These are phyloP conservation scores for Bombyx mandarina DNA, from an alignment of 1,140 invertebrate species.

Conservation along the genomic window DNA sequence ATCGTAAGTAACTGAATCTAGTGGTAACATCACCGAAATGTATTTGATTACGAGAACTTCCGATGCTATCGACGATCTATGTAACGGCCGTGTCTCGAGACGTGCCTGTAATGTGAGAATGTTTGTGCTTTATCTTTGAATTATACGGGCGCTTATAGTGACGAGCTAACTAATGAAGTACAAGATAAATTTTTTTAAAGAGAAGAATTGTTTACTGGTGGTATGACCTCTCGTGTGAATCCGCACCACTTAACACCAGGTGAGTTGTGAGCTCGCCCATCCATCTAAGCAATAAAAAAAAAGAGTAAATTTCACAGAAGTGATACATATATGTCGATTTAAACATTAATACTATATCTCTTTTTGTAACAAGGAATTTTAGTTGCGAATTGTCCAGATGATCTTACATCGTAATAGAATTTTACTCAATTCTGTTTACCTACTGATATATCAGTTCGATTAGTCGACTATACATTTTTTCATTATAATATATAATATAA, in stretches of 20 bases:
- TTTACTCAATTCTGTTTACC: no score
- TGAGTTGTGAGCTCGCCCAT: no score
- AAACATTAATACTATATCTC: not conserved
- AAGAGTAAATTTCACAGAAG: not conserved
- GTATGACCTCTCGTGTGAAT: no score
- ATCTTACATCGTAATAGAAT: not conserved
- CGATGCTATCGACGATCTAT: slow-evolving; percentile 23
- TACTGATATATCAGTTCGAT: no score
- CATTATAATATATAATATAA: no score
- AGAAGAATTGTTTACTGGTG: no score
- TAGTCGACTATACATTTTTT: no score
- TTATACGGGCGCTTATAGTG: slow-evolving; percentile 21
- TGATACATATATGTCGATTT: not conserved
- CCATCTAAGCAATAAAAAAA: no score
- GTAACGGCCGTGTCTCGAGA: slow-evolving; percentile 24
- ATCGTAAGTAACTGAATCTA: slow-evolving; percentile 7
- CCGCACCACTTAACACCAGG: no score
- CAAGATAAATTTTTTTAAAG: no score
- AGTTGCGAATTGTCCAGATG: no score
- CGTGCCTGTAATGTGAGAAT: slow-evolving; percentile 47
- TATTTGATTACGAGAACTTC: slow-evolving; percentile 34
- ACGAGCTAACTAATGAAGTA: slow-evolving; percentile 1
- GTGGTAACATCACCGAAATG: slow-evolving; percentile 18
- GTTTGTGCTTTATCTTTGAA: slow-evolving; percentile 28
- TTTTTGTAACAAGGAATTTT: not conserved